Conservation (phyloP, 2,113 vertebrate genomes). For the Penelope pileata region DNA sequence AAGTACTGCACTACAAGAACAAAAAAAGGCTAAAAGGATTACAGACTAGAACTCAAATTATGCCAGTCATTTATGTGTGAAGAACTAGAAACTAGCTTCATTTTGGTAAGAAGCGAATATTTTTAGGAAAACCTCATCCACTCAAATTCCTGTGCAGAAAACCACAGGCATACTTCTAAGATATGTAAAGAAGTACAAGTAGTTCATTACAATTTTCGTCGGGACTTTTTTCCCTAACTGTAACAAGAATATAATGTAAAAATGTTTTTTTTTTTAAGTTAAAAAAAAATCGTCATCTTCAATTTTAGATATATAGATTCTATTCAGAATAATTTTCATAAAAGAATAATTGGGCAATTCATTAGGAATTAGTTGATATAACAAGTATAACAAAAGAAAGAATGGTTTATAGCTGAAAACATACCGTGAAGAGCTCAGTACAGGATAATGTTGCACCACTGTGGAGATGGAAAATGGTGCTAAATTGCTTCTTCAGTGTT, state of each 20-base stretch:
- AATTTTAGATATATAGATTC: neutral
- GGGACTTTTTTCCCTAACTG: neutral
- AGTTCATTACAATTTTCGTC: neutral
- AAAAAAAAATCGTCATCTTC: neutral
- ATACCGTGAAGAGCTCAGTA: neutral
- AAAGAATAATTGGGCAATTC: neutral
- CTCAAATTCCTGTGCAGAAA: neutral
- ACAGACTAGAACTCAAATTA: neutral
- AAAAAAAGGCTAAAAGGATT: neutral
- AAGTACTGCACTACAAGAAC: neutral
- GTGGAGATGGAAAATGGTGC: neutral
- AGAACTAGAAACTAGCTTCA: neutral
- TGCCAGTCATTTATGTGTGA: neutral
- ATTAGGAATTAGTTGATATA: neutral
- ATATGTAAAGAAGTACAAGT: neutral
- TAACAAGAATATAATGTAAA: neutral
- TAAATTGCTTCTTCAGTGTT: neutral
- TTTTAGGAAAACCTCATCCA: neutral
- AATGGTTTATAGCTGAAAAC: neutral
- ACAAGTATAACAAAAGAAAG: neutral
- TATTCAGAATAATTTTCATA: neutral
- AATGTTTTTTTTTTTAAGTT: neutral
- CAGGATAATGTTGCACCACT: neutral
- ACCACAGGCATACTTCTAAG: neutral
- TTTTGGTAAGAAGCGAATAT: neutral